Evolutionary conservation across 2,113 vertebrate genomes (phyloP).

Genomic region (Gracilinanus agilis): DNA sequence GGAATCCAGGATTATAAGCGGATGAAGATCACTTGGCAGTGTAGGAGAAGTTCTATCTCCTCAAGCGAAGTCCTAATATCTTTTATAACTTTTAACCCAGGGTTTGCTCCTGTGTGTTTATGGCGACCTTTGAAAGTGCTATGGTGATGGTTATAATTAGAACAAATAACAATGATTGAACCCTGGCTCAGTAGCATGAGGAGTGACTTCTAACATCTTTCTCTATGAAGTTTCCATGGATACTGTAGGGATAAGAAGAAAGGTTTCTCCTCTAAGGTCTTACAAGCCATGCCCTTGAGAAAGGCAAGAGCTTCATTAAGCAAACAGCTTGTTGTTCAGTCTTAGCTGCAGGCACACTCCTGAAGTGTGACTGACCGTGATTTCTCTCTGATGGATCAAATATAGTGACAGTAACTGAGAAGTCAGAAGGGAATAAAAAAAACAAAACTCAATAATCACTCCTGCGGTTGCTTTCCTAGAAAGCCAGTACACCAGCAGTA

Average conservation of each 20-base stretch:
- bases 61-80: not conserved
- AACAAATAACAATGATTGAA: constrained; percentile 40
- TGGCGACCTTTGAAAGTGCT: constrained; percentile 51
- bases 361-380: not conserved
- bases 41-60: not conserved
- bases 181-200: not conserved
- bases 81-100: not conserved
- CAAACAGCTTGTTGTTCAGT: not conserved
- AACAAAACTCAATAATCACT: not conserved
- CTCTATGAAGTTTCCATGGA: not conserved
- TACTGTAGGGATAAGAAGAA: too few relatives aligned
- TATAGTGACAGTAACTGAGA: not conserved
- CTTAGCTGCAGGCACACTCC: not conserved
- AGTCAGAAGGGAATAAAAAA: not conserved
- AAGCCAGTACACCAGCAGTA: not conserved
- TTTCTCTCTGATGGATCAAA: not conserved
- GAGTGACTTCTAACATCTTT: constrained; percentile 25
- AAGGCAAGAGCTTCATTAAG: not conserved
- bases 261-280: too few relatives aligned
- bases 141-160: too few relatives aligned
- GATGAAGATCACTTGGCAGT: constrained; percentile 34
- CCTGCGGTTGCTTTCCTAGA: not conserved
- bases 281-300: too few relatives aligned
- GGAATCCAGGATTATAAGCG: constrained; percentile 5
- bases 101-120: constrained; percentile 12